Base-by-base conservation (phyloP, 2,888 invertebrate genomes). In the Agriotes lineatus region DNA sequence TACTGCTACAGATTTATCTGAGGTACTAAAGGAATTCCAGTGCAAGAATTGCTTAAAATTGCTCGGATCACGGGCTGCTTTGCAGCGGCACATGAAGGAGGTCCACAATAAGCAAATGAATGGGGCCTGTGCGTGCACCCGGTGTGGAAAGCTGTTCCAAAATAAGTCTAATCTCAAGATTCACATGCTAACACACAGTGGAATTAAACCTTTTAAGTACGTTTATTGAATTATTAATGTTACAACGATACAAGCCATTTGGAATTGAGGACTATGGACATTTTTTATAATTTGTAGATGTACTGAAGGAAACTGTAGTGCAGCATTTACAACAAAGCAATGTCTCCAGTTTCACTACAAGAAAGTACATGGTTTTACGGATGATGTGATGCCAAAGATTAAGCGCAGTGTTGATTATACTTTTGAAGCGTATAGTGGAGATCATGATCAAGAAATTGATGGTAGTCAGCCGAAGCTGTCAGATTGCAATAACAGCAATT, bases 161-260 rank as follows among this genome's bases (percentile, higher is more conserved):
- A 92, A 92, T 81, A 90, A 91, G 81, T 91, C 91, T 76, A 92
- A 92, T 83, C 85, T 92, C 72, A 92, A 92, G 85, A 92, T 92
- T 75, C 92, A 92, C 74, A 91, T 92, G 91, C 82, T 92, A 33
- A 92, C 92, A 1, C 92, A 92, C 79, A 91, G 91, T 63, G 92
- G 92, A 50, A 90, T 92, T 25, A 90, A 92, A 79, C 92, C 92
- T 14, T 92, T 92, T 82, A 90, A 88, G 90, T 90, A 78, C 78
- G 78, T 52, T n/a, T 18, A 9, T 37, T 12, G n/a, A 10, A 9
- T 37, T 12, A 6, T 16, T 5, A 35, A n/a, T n/a, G n/a, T n/a
- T n/a, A n/a, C n/a, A n/a, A n/a, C n/a, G n/a, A n/a, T n/a, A n/a
- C n/a, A n/a, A n/a, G n/a, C n/a, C n/a, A n/a, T n/a, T n/a, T n/a